Evolutionary conservation across 2,797 vertebrate species (phyloP).

Genomic region (Miichthys miiuy): DNA sequence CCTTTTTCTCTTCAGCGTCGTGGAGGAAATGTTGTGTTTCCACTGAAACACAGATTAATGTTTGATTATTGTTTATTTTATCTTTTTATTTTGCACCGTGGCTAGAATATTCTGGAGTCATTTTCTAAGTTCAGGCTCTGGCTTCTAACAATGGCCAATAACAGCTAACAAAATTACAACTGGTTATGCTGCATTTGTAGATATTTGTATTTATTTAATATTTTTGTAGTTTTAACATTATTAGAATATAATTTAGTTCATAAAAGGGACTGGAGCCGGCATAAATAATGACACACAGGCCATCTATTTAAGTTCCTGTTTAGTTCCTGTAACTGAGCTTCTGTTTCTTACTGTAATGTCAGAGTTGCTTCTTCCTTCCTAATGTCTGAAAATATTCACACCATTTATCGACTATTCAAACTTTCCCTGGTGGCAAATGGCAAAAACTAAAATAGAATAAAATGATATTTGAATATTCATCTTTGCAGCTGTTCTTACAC

Average conservation of each 20-base stretch:
- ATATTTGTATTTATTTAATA: neutral
- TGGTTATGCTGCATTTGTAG: neutral
- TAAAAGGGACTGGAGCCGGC: neutral
- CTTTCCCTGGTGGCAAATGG: too few species aligned
- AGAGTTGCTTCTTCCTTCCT: neutral
- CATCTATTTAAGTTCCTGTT: constrained; percentile 17
- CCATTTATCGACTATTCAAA: neutral
- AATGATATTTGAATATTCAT: too few species aligned
- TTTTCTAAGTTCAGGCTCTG: neutral
- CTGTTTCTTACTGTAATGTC: neutral
- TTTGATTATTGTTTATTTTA: neutral
- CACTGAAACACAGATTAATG: constrained; percentile 1
- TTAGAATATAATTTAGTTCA: neutral
- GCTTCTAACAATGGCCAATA: neutral
- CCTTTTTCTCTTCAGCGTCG: constrained; percentile 17
- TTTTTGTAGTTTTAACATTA: neutral
- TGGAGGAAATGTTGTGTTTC: constrained; percentile 20
- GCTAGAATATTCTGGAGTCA: neutral
- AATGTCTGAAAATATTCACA: constrained; percentile 1
- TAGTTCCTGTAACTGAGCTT: constrained; percentile 18
- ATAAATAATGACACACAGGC: neutral
- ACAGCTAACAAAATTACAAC: neutral
- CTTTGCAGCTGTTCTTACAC: too few species aligned
- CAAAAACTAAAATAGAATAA: too few species aligned
- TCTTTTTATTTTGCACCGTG: neutral